These are phyloP conservation scores for Rhinolophus ferrumequinum DNA, from an alignment of 2,113 vertebrate species.

Conservation along the genomic window DNA sequence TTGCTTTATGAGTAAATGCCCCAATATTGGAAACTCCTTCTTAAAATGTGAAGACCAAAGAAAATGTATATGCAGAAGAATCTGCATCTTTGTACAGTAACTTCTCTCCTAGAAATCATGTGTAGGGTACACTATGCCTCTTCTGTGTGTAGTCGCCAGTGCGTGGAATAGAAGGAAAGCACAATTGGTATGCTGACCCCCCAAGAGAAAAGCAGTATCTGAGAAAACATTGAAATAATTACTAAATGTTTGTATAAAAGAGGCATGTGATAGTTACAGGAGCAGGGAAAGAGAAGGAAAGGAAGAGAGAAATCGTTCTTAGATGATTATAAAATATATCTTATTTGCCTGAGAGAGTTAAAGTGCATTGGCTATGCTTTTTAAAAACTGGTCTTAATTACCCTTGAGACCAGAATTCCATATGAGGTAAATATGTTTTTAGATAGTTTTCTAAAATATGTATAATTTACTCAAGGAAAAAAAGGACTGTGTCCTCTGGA, in stretches of 20 bases:
- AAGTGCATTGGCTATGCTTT: conserved; percentile 70
- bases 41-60: conserved; percentile 51
- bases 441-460: conserved; percentile 83
- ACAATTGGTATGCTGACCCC: conserved; percentile 30
- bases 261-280: conserved; percentile 62
- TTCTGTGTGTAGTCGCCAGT: neutral
- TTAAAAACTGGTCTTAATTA: conserved; percentile 80
- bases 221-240: conserved; percentile 74
- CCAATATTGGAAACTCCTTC: neutral
- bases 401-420: conserved; percentile 76
- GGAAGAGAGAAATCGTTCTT: conserved; percentile 68
- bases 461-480: conserved; percentile 82
- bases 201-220: conserved; percentile 49
- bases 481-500: conserved; percentile 76
- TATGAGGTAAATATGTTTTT: conserved; percentile 82
- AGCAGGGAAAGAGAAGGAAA: conserved; percentile 62
- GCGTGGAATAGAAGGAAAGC: neutral
- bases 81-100: conserved; percentile 37
- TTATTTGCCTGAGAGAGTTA: conserved; percentile 80
- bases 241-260: conserved; percentile 66
- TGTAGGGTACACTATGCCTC: neutral
- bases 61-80: neutral
- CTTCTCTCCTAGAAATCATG: conserved; percentile 43
- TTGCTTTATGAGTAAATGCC: neutral
- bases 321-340: conserved; percentile 78